Evolutionary conservation across 2,888 invertebrate species (phyloP).

Genomic region (Proisotoma minuta): DNA sequence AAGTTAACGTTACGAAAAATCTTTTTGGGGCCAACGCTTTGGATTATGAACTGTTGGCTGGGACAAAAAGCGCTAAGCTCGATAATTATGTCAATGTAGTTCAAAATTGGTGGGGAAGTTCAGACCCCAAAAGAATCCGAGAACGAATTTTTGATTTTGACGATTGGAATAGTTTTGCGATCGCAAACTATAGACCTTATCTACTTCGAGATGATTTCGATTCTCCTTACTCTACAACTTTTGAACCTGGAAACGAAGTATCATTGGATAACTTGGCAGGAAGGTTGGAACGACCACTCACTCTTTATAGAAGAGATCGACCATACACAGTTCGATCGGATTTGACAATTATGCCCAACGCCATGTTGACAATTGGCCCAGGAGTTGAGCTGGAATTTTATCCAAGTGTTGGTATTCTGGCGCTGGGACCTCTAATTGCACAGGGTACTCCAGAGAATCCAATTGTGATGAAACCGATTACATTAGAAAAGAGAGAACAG

Average conservation of each 20-base stretch:
- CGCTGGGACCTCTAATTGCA: constrained; percentile 83
- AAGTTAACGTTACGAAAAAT: constrained; percentile 83
- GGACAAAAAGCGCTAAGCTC: constrained; percentile 74
- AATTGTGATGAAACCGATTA: constrained; percentile 68
- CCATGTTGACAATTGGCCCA: constrained; percentile 75
- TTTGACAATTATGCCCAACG: constrained; percentile 94
- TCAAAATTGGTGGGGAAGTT: constrained; percentile 84
- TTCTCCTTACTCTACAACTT: constrained; percentile 68
- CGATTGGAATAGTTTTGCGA: constrained; percentile 97
- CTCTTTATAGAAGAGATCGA: constrained; percentile 59
- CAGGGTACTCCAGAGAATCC: constrained; percentile 70
- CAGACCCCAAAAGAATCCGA: constrained; percentile 67
- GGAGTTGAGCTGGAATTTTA: constrained; percentile 90
- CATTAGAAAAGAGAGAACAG: constrained; percentile 39
- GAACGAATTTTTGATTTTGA: constrained; percentile 93
- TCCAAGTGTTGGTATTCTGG: constrained; percentile 91
- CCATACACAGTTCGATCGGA: constrained; percentile 82
- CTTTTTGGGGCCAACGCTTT: constrained; percentile 75
- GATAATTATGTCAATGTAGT: constrained; percentile 80
- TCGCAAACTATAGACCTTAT: constrained; percentile 85
- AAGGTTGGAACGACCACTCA: constrained; percentile 64
- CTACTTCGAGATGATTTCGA: constrained; percentile 71
- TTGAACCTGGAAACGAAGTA: constrained; percentile 55
- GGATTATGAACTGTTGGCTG: constrained; percentile 88
- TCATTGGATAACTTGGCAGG: constrained; percentile 71